Percentiles rank a stretch among this genome's conserved stretches.
These are phyloP conservation scores for Mastigias papua DNA, from an alignment of 30 jellyfish, hydroid and myxozoan genomes.

Conservation along the genomic window DNA sequence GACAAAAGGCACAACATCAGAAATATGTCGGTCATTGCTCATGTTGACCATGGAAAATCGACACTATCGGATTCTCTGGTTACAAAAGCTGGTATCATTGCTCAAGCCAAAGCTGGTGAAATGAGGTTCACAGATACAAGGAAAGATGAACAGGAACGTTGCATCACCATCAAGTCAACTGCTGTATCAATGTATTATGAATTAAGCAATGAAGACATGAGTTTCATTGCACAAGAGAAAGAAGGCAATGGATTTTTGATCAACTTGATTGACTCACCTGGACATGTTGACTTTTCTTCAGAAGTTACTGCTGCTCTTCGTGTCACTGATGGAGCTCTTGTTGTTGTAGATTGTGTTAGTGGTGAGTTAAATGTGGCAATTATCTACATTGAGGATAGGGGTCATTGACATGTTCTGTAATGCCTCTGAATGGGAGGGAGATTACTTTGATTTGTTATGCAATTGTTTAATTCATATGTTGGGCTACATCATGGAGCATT, in stretches of 20 bases:
- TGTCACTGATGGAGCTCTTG: constrained; percentile 99
- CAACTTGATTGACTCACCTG: constrained; percentile 99
- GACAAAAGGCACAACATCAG: constrained; percentile 98
- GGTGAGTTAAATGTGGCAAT: constrained; percentile 67
- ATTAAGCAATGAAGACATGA: constrained; percentile 86
- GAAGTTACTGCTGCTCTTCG: constrained; percentile 99
- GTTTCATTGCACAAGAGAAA: constrained; percentile 62
- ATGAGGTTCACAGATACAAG: constrained; percentile 99
- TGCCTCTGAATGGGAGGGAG: neutral
- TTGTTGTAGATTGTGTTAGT: constrained; percentile 99
- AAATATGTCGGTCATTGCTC: constrained; percentile 99
- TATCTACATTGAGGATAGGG: neutral
- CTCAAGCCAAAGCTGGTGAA: constrained; percentile 99
- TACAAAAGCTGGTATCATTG: constrained; percentile 99
- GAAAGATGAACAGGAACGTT: constrained; percentile 99
- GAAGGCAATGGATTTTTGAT: constrained; percentile 99
- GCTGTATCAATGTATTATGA: constrained; percentile 99
- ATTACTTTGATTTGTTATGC: too few relatives aligned
- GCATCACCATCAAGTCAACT: constrained; percentile 99
- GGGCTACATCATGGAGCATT: too few relatives aligned
- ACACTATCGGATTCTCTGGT: constrained; percentile 99
- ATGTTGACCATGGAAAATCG: constrained; percentile 99
- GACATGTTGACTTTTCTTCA: constrained; percentile 99
- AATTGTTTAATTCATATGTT: too few relatives aligned
- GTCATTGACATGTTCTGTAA: too few relatives aligned